Conservation (phyloP, 2,113 vertebrate species). For the Poeciliopsis retropinna region DNA sequence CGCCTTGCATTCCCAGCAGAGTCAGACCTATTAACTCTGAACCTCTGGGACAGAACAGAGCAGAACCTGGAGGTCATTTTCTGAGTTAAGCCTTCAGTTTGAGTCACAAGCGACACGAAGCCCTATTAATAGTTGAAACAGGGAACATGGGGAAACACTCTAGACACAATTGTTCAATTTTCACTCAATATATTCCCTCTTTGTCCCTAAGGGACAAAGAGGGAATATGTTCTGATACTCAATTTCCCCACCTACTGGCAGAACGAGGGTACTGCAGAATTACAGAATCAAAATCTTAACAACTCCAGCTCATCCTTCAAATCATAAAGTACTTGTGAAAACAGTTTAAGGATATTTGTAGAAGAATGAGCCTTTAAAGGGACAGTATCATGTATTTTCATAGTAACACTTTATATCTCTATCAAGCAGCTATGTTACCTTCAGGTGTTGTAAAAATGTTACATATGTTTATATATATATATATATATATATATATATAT, state of each 20-base stretch:
- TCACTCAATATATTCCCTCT: constrained; percentile 22
- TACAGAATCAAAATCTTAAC: not conserved
- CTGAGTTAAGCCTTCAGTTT: constrained; percentile 40
- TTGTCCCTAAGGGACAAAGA: constrained; percentile 1
- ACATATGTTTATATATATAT: no score
- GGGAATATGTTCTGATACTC: not conserved
- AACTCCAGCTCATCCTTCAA: not conserved
- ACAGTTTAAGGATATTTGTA: constrained; percentile 31
- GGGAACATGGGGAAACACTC: constrained; percentile 29
- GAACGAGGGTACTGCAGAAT: constrained; percentile 13
- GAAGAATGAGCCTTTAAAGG: constrained; percentile 43
- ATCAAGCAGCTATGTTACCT: no score
- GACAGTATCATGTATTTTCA: no score
- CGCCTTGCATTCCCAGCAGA: constrained; percentile 65
- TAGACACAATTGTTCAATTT: constrained; percentile 37
- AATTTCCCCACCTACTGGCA: constrained; percentile 64
- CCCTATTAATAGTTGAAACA: constrained; percentile 9
- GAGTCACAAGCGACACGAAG: constrained; percentile 17
- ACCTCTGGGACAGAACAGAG: constrained; percentile 44
- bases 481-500: no score
- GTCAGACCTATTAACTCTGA: constrained; percentile 53
- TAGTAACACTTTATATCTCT: no score
- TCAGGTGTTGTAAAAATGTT: no score
- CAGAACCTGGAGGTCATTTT: constrained; percentile 20
- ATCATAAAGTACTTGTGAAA: constrained; percentile 14